phyloP scores from a whole-genome alignment of 2,888 invertebrate genomes.

The Mimas tiliae region DNA sequence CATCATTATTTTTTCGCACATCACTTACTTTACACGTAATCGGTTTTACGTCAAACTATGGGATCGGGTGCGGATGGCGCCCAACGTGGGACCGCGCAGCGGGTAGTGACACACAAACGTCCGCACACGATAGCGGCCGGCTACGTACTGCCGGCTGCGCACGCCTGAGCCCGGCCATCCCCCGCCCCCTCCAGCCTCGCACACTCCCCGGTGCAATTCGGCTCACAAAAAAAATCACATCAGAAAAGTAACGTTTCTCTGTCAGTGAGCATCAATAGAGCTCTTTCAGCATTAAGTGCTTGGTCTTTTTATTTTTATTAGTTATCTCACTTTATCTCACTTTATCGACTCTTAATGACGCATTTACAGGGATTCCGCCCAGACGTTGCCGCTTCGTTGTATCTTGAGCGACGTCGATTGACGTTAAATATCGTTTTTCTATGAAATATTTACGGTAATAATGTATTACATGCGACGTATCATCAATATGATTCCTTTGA shows the following conservation, averaged over 20 bases:
- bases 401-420: background rate
- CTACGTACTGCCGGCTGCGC: slow-evolving; percentile 77
- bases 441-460: background rate
- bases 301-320: slow-evolving; percentile 69
- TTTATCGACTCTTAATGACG: slow-evolving; percentile 66
- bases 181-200: slow-evolving; percentile 52
- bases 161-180: slow-evolving; percentile 76
- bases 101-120: slow-evolving; percentile 45
- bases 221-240: slow-evolving; percentile 74
- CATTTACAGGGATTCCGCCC: slow-evolving; percentile 62
- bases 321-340: slow-evolving; percentile 62
- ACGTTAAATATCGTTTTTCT: background rate
- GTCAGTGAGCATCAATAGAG: slow-evolving; percentile 73
- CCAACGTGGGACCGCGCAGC: slow-evolving; percentile 59
- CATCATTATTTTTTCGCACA: slow-evolving; percentile 24
- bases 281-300: slow-evolving; percentile 66
- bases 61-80: slow-evolving; percentile 63
- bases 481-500: background rate
- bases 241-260: slow-evolving; percentile 75
- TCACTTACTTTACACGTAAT: slow-evolving; percentile 36
- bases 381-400: slow-evolving; percentile 26
- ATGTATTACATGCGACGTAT: background rate
- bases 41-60: slow-evolving; percentile 43
- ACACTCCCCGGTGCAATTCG: slow-evolving; percentile 65
- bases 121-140: slow-evolving; percentile 55